Conservation (phyloP, 1,140 invertebrate genomes). For the Spodoptera frugiperda region DNA sequence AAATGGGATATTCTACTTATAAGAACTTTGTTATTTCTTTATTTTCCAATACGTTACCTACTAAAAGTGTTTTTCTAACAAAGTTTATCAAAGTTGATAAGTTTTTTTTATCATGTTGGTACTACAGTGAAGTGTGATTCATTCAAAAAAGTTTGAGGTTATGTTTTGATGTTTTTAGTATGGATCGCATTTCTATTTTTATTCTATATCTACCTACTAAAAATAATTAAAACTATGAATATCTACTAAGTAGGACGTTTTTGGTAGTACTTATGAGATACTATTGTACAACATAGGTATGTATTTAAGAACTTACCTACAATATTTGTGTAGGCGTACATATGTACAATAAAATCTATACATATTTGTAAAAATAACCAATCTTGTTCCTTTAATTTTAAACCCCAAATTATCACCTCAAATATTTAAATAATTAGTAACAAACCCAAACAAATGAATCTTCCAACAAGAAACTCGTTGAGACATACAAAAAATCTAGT, state of each 20-base stretch:
- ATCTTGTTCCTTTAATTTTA: too few species aligned
- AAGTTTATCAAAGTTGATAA: slow-evolving; percentile 47
- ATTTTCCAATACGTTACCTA: background rate
- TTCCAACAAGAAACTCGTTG: slow-evolving; percentile 13
- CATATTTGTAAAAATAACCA: too few species aligned
- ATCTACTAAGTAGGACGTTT: background rate
- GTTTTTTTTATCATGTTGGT: slow-evolving; percentile 59
- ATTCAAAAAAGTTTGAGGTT: slow-evolving; percentile 61
- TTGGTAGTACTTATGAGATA: background rate
- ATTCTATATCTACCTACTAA: background rate
- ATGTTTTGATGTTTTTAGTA: slow-evolving; percentile 52
- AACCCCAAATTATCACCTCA: too few species aligned
- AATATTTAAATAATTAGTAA: too few species aligned
- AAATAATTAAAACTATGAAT: background rate
- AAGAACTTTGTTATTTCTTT: too few species aligned
- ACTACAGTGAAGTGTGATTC: slow-evolving; percentile 61
- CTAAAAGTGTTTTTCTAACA: background rate
- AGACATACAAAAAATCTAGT: background rate
- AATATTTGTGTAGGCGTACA: too few species aligned
- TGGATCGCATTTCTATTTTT: background rate
- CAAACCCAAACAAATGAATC: too few species aligned
- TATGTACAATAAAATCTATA: too few species aligned
- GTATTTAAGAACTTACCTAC: too few species aligned
- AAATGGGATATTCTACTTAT: background rate
- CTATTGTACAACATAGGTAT: too few species aligned